Percentiles rank a stretch among this genome's conserved stretches.
Evolutionary conservation across 2,888 invertebrate genomes (phyloP).

Genomic region (Eupithecia exiguata): DNA sequence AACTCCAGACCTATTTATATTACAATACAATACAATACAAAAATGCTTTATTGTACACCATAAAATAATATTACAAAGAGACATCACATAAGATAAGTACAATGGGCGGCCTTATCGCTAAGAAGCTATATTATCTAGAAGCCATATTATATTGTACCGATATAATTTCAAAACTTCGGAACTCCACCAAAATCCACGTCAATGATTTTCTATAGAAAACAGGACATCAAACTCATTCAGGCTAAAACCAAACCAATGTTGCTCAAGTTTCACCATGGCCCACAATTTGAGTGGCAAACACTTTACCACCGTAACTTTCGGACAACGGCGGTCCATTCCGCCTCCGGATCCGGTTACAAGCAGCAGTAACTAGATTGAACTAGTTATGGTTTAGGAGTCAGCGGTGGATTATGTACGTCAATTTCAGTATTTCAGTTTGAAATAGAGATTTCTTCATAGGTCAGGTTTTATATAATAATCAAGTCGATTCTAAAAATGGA

Average conservation of each 20-base stretch:
- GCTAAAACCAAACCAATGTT: constrained; percentile 8
- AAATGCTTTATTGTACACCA: no score
- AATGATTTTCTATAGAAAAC: background rate
- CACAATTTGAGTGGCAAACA: constrained; percentile 24
- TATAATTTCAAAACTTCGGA: background rate
- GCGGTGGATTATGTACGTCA: background rate
- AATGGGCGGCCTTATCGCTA: no score
- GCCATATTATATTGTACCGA: no score
- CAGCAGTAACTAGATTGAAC: constrained; percentile 35
- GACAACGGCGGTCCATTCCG: constrained; percentile 36
- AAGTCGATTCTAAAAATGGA: no score
- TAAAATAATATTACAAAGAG: no score
- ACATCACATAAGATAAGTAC: no score
- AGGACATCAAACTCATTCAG: background rate
- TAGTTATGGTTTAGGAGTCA: constrained; percentile 18
- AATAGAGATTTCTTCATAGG: background rate
- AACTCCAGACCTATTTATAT: no score
- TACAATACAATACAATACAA: no score
- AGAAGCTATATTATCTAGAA: no score
- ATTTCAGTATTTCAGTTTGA: background rate
- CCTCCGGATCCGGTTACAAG: constrained; percentile 37
- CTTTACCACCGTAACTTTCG: constrained; percentile 37
- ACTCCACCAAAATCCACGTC: background rate
- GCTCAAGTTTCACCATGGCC: background rate
- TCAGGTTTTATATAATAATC: background rate